Conservation (phyloP, 2,113 vertebrate species). For the Megalops atlanticus region DNA sequence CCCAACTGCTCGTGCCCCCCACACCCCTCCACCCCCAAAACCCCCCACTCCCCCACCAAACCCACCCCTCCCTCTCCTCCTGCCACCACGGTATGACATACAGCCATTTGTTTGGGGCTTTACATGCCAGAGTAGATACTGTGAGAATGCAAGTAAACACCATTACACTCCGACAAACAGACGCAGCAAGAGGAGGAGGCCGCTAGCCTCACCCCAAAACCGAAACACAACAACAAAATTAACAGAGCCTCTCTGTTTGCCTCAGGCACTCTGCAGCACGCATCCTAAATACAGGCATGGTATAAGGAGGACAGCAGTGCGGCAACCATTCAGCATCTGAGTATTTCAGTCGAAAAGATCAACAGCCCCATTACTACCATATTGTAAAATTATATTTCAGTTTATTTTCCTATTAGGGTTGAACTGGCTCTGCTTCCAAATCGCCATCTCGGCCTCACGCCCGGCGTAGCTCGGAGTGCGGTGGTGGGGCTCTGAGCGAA, state of each 20-base stretch:
- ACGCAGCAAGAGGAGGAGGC: background rate
- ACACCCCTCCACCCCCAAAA: constrained; percentile 15
- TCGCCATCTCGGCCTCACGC: background rate
- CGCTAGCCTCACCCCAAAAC: background rate
- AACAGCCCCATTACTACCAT: constrained; percentile 13
- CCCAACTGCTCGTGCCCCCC: constrained; percentile 50
- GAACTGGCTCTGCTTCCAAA: background rate
- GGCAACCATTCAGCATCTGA: background rate
- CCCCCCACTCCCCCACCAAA: background rate
- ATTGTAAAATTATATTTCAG: constrained; percentile 27
- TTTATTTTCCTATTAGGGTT: constrained; percentile 15
- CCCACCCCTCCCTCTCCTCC: constrained; percentile 26
- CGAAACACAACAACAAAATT: background rate
- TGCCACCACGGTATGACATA: constrained; percentile 79
- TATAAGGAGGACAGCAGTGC: background rate
- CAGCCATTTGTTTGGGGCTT: constrained; percentile 84
- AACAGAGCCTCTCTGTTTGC: background rate
- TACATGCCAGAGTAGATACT: constrained; percentile 84
- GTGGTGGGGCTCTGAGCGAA: background rate
- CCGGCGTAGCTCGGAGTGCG: background rate
- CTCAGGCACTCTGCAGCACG: background rate
- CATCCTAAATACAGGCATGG: too few relatives aligned
- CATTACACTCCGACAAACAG: background rate
- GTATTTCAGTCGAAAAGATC: constrained; percentile 17
- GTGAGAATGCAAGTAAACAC: constrained; percentile 69